These are phyloP conservation scores for Andrena praecox DNA, from an alignment of 2,888 invertebrate species.

Conservation along the genomic window DNA sequence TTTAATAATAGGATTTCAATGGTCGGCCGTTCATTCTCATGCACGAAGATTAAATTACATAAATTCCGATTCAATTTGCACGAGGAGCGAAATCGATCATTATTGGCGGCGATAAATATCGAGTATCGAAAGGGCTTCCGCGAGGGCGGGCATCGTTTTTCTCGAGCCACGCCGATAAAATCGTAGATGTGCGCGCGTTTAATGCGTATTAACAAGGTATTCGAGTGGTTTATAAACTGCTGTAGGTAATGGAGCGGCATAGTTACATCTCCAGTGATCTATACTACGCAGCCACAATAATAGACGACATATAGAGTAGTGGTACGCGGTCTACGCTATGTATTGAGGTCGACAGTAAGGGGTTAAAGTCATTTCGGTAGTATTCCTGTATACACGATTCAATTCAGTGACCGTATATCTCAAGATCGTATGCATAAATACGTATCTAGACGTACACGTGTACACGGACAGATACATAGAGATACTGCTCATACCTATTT, in stretches of 20 bases:
- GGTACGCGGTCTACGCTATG: constrained; percentile 24
- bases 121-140: background rate
- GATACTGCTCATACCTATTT: background rate
- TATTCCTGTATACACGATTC: constrained; percentile 38
- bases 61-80: constrained; percentile 31
- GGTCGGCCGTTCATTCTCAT: background rate
- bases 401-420: constrained; percentile 40
- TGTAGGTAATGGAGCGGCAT: constrained; percentile 30
- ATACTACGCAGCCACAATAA: constrained; percentile 48
- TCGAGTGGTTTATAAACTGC: constrained; percentile 5
- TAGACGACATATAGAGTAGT: constrained; percentile 35
- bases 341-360: constrained; percentile 49
- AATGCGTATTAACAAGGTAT: constrained; percentile 28
- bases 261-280: constrained; percentile 46
- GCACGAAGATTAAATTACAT: constrained; percentile 37
- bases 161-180: background rate
- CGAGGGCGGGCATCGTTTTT: background rate
- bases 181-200: background rate
- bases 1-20: constrained; percentile 41
- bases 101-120: constrained; percentile 8
- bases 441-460: background rate
- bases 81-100: constrained; percentile 25
- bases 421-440: constrained; percentile 33
- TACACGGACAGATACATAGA: background rate
- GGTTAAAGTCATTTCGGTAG: constrained; percentile 55